Conservation (phyloP, 2,113 vertebrate species). For the Tachycineta bicolor region DNA sequence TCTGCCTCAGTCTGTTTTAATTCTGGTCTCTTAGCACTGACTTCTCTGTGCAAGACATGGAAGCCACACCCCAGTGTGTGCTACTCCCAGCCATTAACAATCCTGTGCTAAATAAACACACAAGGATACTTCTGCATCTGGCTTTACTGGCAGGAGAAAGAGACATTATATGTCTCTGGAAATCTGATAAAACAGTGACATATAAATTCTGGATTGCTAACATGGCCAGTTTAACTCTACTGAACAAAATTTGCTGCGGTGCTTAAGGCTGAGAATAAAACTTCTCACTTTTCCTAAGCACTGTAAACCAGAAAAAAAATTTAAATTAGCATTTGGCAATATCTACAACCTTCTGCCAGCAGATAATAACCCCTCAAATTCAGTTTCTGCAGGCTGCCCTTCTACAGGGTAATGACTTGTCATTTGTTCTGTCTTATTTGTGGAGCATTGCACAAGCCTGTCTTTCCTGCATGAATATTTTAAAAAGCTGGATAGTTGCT, state of each 20-base stretch:
- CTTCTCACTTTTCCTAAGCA: not conserved
- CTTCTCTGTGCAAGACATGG: conserved; percentile 10
- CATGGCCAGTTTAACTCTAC: not conserved
- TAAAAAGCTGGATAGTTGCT: not conserved
- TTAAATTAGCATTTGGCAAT: conserved; percentile 15
- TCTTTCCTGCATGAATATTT: not conserved
- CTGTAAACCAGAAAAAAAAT: not conserved
- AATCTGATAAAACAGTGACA: conserved; percentile 64
- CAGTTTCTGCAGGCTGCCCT: not conserved
- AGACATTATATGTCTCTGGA: conserved; percentile 58
- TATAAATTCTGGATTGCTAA: conserved; percentile 17
- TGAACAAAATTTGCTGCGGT: not conserved
- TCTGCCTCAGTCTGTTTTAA: conserved; percentile 13
- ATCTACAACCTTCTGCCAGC: not conserved
- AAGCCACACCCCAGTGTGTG: conserved; percentile 43
- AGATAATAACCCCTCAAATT: not conserved
- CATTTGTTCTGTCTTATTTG: not conserved
- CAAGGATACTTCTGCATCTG: conserved; percentile 56
- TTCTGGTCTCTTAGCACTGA: not conserved
- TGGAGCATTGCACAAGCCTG: not conserved
- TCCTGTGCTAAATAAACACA: conserved; percentile 50
- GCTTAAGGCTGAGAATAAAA: not conserved
- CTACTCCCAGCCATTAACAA: conserved; percentile 49
- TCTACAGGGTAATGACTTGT: not conserved
- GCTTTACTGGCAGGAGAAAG: conserved; percentile 59